These are phyloP conservation scores for Tragelaphus buxtoni DNA, from an alignment of 2,113 vertebrate species.

Conservation along the genomic window DNA sequence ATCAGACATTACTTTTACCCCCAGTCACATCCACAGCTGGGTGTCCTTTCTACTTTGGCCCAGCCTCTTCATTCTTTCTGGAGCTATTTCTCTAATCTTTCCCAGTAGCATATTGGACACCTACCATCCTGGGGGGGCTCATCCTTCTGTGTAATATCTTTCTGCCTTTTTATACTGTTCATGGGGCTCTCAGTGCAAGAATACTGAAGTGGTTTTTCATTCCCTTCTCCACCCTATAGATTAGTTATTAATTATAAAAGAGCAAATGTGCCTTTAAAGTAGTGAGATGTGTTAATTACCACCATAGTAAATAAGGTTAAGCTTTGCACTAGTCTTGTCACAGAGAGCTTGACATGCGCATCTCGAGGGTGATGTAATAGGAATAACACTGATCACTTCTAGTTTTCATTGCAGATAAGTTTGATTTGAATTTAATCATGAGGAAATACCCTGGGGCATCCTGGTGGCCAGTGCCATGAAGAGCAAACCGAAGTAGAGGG, in stretches of 20 bases:
- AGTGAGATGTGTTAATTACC: background rate
- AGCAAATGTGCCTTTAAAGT: background rate
- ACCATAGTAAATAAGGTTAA: background rate
- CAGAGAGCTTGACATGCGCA: background rate
- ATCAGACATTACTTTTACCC: background rate
- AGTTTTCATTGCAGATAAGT: background rate
- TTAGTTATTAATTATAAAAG: slow-evolving; percentile 14
- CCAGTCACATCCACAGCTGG: background rate
- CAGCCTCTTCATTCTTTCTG: background rate
- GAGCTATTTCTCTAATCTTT: background rate
- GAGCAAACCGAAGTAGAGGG: background rate
- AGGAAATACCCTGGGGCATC: background rate
- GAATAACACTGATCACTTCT: background rate
- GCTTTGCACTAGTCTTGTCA: background rate
- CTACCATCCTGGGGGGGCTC: background rate
- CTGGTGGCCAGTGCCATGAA: background rate
- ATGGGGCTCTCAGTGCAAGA: background rate
- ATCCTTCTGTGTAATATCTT: background rate
- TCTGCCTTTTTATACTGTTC: background rate
- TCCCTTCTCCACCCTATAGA: background rate
- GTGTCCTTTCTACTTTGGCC: background rate
- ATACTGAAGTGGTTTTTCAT: background rate
- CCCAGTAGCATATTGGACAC: background rate
- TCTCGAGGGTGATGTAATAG: background rate
- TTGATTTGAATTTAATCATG: background rate